Percentiles rank a stretch among this genome's conserved stretches.
Evolutionary conservation across 1,140 invertebrate species (phyloP).

Genomic region (Macrostomum lignano): DNA sequence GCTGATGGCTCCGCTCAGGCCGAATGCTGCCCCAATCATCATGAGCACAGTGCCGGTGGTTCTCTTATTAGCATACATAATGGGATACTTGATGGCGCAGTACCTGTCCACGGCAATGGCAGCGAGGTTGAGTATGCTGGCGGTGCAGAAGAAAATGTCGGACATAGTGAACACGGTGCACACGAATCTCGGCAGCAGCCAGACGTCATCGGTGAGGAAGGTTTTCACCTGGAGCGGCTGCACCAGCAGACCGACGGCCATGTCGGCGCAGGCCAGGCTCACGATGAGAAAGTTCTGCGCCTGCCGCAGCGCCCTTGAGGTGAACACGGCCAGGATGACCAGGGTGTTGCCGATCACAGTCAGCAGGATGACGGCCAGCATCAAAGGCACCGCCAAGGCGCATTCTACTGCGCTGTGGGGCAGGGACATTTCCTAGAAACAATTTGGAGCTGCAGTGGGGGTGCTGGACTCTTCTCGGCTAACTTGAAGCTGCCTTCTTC

Average conservation of each 20-base stretch:
- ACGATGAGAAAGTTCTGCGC: constrained; percentile 96
- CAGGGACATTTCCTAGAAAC: no score
- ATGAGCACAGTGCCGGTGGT: constrained; percentile 59
- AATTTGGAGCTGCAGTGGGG: no score
- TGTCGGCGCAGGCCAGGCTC: constrained; percentile 75
- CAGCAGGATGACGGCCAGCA: no score
- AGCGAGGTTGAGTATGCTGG: constrained; percentile 86
- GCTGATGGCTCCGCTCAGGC: no score
- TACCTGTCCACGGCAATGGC: constrained; percentile 95
- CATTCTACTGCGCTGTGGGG: no score
- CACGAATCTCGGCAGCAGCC: constrained; percentile 56
- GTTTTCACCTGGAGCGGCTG: constrained; percentile 38
- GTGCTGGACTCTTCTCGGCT: no score
- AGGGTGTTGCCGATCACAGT: constrained; percentile 3
- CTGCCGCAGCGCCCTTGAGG: constrained; percentile 39
- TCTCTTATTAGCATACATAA: constrained; percentile 67
- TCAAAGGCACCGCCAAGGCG: no score
- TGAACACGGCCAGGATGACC: neutral
- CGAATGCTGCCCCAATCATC: no score
- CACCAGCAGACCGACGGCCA: constrained; percentile 71
- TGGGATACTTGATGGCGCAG: constrained; percentile 83
- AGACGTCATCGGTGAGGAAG: constrained; percentile 18
- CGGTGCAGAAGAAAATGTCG: constrained; percentile 90
- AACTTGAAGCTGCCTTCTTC: no score
- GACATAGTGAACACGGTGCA: constrained; percentile 96